Evolutionary conservation across 2,888 invertebrate species (phyloP).

Genomic region (Lysandra coridon): DNA sequence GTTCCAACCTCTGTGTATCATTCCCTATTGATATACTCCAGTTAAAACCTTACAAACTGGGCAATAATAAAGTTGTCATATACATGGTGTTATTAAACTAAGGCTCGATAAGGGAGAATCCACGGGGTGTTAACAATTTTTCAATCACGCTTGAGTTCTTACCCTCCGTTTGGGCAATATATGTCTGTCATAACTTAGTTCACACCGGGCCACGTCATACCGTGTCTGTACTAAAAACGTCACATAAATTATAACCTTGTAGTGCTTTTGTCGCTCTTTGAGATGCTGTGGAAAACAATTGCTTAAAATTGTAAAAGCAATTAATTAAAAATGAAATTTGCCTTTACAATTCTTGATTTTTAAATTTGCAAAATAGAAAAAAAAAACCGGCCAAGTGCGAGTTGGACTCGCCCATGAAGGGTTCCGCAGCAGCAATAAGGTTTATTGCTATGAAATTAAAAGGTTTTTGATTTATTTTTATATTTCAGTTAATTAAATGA

Average conservation of each 20-base stretch:
- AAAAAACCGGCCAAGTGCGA: no score
- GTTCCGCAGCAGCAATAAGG: no score
- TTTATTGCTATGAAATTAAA: no score
- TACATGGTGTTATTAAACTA: slow-evolving; percentile 41
- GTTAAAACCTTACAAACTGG: neutral
- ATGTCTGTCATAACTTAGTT: slow-evolving; percentile 56
- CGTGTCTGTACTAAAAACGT: slow-evolving; percentile 42
- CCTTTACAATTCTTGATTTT: no score
- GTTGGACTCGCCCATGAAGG: no score
- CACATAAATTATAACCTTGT: slow-evolving; percentile 5
- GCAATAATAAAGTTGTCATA: neutral
- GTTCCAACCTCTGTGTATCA: no score
- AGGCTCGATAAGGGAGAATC: slow-evolving; percentile 49
- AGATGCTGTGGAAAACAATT: neutral
- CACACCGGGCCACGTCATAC: slow-evolving; percentile 44
- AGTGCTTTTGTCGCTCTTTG: neutral
- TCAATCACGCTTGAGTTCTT: slow-evolving; percentile 61
- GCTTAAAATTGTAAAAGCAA: no score
- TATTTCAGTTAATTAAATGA: no score
- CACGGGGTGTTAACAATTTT: slow-evolving; percentile 68
- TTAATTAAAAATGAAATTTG: no score
- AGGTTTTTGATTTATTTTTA: no score
- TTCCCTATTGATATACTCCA: no score
- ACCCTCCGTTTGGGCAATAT: slow-evolving; percentile 53
- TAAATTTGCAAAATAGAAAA: no score